Evolutionary conservation across 2,797 vertebrate species (phyloP).

Genomic region (Alauda arvensis): DNA sequence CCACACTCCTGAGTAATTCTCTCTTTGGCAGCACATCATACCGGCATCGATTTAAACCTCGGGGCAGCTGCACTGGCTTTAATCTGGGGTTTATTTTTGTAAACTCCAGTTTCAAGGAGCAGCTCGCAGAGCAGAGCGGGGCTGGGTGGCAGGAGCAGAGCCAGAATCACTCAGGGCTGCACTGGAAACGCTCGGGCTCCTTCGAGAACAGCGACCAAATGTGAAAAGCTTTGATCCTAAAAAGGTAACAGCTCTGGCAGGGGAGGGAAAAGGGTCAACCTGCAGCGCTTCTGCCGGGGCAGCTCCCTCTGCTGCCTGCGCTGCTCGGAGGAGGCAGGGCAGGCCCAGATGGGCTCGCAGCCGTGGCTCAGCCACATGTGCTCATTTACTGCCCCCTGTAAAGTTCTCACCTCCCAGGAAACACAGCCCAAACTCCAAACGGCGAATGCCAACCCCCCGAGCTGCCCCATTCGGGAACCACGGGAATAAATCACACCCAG

Average conservation of each 20-base stretch:
- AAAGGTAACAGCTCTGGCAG: constrained; percentile 1
- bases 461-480: not conserved
- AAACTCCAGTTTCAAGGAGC: constrained; percentile 17
- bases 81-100: constrained; percentile 10
- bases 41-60: constrained; percentile 45
- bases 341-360: not conserved
- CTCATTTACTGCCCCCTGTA: not conserved
- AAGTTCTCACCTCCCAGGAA: constrained; percentile 5
- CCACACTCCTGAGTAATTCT: constrained; percentile 55
- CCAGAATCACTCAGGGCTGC: constrained; percentile 7
- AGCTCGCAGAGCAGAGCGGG: not conserved
- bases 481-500: not conserved
- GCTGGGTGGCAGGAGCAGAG: constrained; percentile 43
- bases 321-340: not conserved
- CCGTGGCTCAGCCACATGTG: not conserved
- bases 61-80: constrained; percentile 30
- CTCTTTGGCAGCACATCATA: constrained; percentile 62
- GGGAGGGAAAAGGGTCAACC: not conserved
- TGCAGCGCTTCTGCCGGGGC: not conserved
- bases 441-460: not conserved
- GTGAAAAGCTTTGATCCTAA: constrained; percentile 51
- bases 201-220: constrained; percentile 40
- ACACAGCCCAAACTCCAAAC: not conserved
- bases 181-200: not conserved
- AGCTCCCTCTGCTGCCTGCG: constrained; percentile 38